A percentile compares a stretch with the other conserved stretches of the same genome.
Conservation (phyloP, 2,113 vertebrate species). For the Cranoglanis bouderius region DNA sequence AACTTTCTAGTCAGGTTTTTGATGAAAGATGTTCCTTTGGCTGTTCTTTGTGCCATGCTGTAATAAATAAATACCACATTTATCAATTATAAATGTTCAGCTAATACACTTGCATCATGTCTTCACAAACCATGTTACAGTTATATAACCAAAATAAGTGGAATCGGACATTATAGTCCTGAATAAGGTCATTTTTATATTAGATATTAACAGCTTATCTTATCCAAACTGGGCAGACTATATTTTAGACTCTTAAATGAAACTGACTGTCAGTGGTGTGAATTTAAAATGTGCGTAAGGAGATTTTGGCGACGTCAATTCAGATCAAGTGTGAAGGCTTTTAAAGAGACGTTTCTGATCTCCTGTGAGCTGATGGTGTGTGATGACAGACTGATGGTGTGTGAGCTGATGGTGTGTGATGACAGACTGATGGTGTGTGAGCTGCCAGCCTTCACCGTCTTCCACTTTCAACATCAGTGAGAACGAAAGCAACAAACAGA, state of each 20-base stretch:
- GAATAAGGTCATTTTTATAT: background rate
- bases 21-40: too few species aligned
- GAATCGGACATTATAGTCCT: background rate
- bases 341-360: background rate
- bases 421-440: background rate
- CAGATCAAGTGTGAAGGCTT: background rate
- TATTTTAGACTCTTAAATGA: background rate
- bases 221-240: background rate
- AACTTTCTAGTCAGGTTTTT: too few species aligned
- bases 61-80: too few species aligned
- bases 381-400: background rate
- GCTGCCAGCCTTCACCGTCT: background rate
- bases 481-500: slow-evolving; percentile 17
- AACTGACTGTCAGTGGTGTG: background rate
- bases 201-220: background rate
- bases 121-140: too few species aligned
- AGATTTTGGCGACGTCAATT: background rate
- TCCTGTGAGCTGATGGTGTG: background rate
- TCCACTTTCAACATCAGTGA: slow-evolving; percentile 20
- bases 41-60: too few species aligned
- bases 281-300: background rate
- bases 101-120: too few species aligned
- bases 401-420: background rate
- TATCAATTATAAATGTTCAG: too few species aligned
- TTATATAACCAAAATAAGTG: background rate